phyloP scores from a whole-genome alignment of 1,140 invertebrate species.

The Cryptotermes secundus region DNA sequence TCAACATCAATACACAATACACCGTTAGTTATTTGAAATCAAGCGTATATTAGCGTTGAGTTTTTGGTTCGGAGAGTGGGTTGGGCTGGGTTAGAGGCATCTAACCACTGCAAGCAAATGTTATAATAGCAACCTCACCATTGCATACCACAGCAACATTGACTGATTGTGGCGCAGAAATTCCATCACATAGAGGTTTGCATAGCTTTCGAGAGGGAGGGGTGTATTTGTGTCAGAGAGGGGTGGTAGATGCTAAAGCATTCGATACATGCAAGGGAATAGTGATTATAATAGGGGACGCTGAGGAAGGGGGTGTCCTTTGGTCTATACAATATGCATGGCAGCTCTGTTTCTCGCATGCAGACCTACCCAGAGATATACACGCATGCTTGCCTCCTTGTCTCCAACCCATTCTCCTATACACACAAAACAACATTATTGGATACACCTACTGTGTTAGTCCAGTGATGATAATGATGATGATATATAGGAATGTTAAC shows the following conservation, averaged over 20 bases:
- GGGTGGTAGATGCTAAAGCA: neutral
- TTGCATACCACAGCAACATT: conserved; percentile 10
- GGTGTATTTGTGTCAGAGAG: conserved; percentile 18
- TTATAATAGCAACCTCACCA: neutral
- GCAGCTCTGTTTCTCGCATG: neutral
- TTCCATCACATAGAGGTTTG: conserved; percentile 10
- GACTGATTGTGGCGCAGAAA: conserved; percentile 12
- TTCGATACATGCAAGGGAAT: conserved; percentile 3
- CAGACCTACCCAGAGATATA: neutral
- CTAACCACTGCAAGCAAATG: conserved; percentile 1
- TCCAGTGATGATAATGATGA: neutral
- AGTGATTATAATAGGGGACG: conserved; percentile 3
- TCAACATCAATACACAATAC: neutral
- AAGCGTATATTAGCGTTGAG: neutral
- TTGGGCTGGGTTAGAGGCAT: neutral
- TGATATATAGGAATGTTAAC: conserved; percentile 10
- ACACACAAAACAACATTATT: conserved; percentile 18
- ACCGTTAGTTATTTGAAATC: conserved; percentile 1
- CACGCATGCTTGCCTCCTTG: conserved; percentile 6
- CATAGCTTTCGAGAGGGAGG: conserved; percentile 5
- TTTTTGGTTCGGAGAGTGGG: neutral
- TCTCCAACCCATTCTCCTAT: neutral
- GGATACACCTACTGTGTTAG: conserved; percentile 1
- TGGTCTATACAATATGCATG: neutral
- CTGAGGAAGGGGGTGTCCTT: neutral